Conservation (phyloP, 2,113 vertebrate species). For the Pachycephala philippinensis region DNA sequence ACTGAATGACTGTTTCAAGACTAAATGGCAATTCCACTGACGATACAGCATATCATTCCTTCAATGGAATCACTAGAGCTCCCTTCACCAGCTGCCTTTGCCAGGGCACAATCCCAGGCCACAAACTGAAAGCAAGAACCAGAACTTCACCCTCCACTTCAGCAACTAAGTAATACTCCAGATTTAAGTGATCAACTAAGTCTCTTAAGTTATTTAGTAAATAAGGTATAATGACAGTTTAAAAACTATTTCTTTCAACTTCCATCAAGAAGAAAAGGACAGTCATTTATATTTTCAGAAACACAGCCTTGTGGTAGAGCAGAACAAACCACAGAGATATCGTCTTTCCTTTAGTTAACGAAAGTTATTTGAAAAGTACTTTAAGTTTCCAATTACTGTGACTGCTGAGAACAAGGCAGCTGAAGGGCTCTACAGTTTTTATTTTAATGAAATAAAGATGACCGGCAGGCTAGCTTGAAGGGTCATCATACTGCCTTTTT, state of each 20-base stretch:
- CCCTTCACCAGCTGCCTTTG: neutral
- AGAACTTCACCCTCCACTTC: neutral
- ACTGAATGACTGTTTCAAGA: neutral
- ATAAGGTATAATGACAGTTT: neutral
- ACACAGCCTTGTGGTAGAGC: neutral
- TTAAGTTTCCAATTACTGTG: neutral
- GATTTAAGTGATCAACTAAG: neutral
- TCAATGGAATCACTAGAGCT: neutral
- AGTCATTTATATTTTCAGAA: neutral
- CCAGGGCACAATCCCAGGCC: neutral
- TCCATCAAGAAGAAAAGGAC: neutral
- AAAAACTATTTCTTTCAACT: neutral
- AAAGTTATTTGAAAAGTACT: neutral
- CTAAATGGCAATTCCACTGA: neutral
- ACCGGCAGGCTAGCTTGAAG: neutral
- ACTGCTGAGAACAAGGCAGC: neutral
- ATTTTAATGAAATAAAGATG: neutral
- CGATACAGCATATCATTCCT: neutral
- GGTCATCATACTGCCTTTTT: neutral
- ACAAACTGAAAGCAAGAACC: neutral
- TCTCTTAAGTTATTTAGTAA: neutral
- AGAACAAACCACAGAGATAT: neutral
- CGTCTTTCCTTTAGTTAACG: neutral
- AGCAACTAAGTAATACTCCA: neutral
- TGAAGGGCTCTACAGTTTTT: neutral